Evolutionary conservation across 2,797 vertebrate genomes (phyloP), one percentile per base, ranked within the genome.

Genomic region (Enteromius thamalakanensis): DNA sequence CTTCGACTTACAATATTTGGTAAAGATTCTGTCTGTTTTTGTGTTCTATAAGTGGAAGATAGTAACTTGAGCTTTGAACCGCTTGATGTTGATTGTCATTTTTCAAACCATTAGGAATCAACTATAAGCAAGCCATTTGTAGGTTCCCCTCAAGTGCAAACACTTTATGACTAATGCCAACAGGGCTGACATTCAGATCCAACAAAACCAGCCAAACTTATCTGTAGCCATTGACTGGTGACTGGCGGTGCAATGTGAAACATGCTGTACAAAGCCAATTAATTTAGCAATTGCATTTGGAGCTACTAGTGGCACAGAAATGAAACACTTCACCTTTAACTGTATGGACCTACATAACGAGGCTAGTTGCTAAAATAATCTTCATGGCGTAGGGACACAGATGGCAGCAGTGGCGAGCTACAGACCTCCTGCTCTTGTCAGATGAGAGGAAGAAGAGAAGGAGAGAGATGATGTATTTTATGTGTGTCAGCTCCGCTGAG

Each of bases 401-500:
- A 76, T 77, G 64, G 76, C 84, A 83, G 77, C 77, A 71, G 26
- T 82, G 71, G 74, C 40, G 40, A 84, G 51, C 62, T 77, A 81
- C 42, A 85, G 81, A 85, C 71, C 79, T 79, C 42, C 47, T 82
- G 34, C 26, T 79, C 75, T 86, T 67, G 79, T 84, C 78, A 79
- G 81, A 84, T 62, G 74, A 87, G 76, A 69, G 70, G 77, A 23
- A 14, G 78, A 67, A 76, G 64, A 70, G 34, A 53, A 53, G 47
- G 42, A 83, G 49, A 70, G 49, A 75, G 55, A 76, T 49, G 70
- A 79, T 75, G 77, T 77, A 84, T 71, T 72, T 84, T 90, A 89
- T 89, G 76, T 90, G 84, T 91, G 90, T 89, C 89, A 89, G 85
- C 82, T 82, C 90, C 82, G 37, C 80, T 53, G 88, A 86, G 88